Percentiles rank a stretch among this genome's conserved stretches.
These are phyloP conservation scores for Prorops nasuta DNA, from an alignment of 1,140 invertebrate genomes.

Conservation along the genomic window DNA sequence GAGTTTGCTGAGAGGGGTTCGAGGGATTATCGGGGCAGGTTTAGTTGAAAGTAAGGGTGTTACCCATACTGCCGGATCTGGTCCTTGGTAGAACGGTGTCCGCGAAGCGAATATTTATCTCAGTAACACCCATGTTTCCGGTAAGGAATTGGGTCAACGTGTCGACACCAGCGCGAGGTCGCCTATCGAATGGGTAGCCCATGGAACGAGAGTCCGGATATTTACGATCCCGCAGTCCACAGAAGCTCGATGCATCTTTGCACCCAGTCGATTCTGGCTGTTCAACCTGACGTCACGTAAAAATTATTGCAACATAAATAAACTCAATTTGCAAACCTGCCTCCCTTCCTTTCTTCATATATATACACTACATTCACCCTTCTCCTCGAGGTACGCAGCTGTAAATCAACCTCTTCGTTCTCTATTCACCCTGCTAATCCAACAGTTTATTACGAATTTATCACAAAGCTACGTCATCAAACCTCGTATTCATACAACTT, in stretches of 20 bases:
- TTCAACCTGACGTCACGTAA: constrained; percentile 59
- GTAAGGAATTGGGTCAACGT: constrained; percentile 44
- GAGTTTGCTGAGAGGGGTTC: too few species aligned
- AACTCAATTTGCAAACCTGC: too few species aligned
- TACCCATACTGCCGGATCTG: constrained; percentile 18
- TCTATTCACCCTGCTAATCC: too few species aligned
- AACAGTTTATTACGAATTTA: too few species aligned
- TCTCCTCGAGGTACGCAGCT: too few species aligned
- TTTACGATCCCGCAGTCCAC: constrained; percentile 64
- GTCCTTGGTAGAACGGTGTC: constrained; percentile 8
- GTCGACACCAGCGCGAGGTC: constrained; percentile 29
- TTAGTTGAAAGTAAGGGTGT: constrained; percentile 14
- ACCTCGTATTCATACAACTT: too few species aligned
- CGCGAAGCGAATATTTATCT: constrained; percentile 32
- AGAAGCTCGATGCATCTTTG: constrained; percentile 67
- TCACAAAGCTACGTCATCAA: too few species aligned
- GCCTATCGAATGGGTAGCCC: constrained; percentile 72
- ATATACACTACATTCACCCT: too few species aligned
- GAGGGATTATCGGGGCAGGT: not conserved
- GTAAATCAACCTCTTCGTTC: too few species aligned
- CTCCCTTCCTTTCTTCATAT: too few species aligned
- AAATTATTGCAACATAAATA: too few species aligned
- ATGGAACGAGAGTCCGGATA: constrained; percentile 69
- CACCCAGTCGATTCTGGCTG: constrained; percentile 60
- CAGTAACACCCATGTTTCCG: constrained; percentile 43